Evolutionary conservation across 2,797 vertebrate species (phyloP).

Genomic region (Nyctalus aviator): DNA sequence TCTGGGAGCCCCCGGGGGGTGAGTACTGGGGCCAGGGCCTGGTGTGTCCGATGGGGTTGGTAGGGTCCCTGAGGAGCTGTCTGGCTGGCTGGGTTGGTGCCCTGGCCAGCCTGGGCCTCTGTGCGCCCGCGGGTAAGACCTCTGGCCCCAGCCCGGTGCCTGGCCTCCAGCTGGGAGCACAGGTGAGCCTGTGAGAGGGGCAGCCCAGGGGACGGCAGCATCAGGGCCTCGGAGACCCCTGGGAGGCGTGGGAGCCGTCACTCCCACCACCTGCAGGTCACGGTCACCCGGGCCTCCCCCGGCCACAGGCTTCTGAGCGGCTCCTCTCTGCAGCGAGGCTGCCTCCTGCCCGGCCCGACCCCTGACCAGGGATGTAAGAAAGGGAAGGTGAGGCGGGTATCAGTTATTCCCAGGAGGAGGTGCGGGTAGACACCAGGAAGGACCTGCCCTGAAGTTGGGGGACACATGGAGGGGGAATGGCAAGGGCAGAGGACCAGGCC

Average conservation of each 20-base stretch:
- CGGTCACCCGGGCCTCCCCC: background rate
- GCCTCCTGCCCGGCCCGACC: background rate
- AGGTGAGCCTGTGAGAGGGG: background rate
- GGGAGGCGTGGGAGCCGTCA: background rate
- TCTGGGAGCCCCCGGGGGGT: constrained; percentile 44
- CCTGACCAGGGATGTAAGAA: background rate
- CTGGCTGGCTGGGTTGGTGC: background rate
- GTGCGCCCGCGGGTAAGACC: background rate
- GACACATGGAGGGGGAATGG: fast-evolving
- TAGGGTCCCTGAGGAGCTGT: background rate
- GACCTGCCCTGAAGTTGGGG: background rate
- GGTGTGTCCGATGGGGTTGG: background rate
- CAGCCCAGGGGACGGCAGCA: background rate
- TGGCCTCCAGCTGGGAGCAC: background rate
- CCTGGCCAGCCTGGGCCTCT: background rate
- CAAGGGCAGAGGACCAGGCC: background rate
- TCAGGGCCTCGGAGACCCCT: background rate
- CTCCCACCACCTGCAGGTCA: background rate
- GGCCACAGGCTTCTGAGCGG: background rate
- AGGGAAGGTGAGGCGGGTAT: background rate
- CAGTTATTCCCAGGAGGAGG: background rate
- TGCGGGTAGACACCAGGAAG: background rate
- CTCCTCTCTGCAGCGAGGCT: background rate
- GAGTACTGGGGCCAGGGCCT: constrained; percentile 46
- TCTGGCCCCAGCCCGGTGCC: background rate